These are phyloP conservation scores for Poeciliopsis presidionis DNA, from an alignment of 2,797 vertebrate genomes.

Conservation along the genomic window DNA sequence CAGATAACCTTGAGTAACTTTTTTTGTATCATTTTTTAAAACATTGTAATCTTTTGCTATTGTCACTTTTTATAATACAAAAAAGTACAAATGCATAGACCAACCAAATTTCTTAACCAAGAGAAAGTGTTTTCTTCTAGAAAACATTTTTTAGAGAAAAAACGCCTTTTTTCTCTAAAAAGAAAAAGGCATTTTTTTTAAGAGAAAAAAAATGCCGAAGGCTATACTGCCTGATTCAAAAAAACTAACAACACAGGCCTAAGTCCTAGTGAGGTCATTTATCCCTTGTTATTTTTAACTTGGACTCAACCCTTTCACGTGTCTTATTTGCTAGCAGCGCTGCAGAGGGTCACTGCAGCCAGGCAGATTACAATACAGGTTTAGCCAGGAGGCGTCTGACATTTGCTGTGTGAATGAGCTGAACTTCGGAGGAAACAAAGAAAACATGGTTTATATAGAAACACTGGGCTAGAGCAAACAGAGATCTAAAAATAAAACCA, in stretches of 20 bases:
- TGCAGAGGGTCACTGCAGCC: slow-evolving; percentile 13
- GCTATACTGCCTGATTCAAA: background rate
- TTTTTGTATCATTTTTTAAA: background rate
- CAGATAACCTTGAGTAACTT: slow-evolving; percentile 14
- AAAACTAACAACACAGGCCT: slow-evolving; percentile 10
- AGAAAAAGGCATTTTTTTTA: background rate
- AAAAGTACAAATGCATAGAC: background rate
- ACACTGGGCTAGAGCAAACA: background rate
- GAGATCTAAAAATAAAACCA: background rate
- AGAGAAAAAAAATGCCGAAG: slow-evolving; percentile 5
- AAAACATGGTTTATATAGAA: background rate
- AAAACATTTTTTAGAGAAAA: no score
- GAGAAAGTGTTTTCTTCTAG: background rate
- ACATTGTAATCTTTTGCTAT: background rate
- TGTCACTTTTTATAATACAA: slow-evolving; percentile 1
- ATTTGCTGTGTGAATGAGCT: slow-evolving; percentile 21
- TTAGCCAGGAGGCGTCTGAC: slow-evolving; percentile 43
- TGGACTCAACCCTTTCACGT: slow-evolving; percentile 33
- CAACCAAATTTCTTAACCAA: background rate
- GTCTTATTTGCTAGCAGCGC: slow-evolving; percentile 12
- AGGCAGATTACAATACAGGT: slow-evolving; percentile 39
- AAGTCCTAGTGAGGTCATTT: slow-evolving; percentile 43
- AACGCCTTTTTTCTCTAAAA: background rate
- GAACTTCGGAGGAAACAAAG: background rate
- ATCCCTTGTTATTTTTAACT: slow-evolving; percentile 63